Conservation (phyloP, 2,888 invertebrate species). For the Ecdyonurus torrentis region DNA sequence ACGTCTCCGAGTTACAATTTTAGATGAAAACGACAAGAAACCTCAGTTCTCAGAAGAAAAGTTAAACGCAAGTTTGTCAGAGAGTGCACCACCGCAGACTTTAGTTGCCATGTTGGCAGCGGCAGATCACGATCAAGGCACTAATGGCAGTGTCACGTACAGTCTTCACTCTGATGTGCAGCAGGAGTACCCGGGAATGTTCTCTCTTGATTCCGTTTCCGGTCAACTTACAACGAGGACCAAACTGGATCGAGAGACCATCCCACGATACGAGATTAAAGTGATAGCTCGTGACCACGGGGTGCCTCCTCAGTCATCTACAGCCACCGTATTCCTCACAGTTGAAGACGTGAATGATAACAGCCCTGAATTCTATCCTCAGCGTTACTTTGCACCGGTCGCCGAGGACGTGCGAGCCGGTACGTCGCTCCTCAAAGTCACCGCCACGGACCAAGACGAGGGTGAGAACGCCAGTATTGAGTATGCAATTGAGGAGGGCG, state of each 20-base stretch:
- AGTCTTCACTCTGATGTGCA: slow-evolving; percentile 58
- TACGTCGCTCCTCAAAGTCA: slow-evolving; percentile 51
- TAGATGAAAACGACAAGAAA: slow-evolving; percentile 90
- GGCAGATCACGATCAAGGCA: slow-evolving; percentile 82
- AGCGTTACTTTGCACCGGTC: slow-evolving; percentile 63
- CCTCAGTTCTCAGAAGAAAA: slow-evolving; percentile 63
- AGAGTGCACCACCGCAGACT: slow-evolving; percentile 63
- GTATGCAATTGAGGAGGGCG: slow-evolving; percentile 61
- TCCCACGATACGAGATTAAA: slow-evolving; percentile 58
- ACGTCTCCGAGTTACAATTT: slow-evolving; percentile 70
- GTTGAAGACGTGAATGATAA: slow-evolving; percentile 87
- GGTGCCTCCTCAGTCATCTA: slow-evolving; percentile 74
- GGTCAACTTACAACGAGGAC: slow-evolving; percentile 66
- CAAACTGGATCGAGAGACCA: slow-evolving; percentile 66
- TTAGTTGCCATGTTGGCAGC: slow-evolving; percentile 71
- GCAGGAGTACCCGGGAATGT: slow-evolving; percentile 67
- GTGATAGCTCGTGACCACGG: slow-evolving; percentile 87
- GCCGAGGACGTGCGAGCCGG: slow-evolving; percentile 48
- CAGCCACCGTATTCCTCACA: slow-evolving; percentile 64
- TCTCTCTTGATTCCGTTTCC: slow-evolving; percentile 64
- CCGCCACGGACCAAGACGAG: slow-evolving; percentile 71
- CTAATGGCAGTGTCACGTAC: slow-evolving; percentile 81
- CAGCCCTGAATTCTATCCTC: slow-evolving; percentile 79
- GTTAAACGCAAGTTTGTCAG: slow-evolving; percentile 60
- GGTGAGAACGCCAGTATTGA: slow-evolving; percentile 73